Percentiles rank a stretch among this genome's conserved stretches.
phyloP scores from a whole-genome alignment of 2,797 vertebrate genomes.

The Euthynnus affinis region DNA sequence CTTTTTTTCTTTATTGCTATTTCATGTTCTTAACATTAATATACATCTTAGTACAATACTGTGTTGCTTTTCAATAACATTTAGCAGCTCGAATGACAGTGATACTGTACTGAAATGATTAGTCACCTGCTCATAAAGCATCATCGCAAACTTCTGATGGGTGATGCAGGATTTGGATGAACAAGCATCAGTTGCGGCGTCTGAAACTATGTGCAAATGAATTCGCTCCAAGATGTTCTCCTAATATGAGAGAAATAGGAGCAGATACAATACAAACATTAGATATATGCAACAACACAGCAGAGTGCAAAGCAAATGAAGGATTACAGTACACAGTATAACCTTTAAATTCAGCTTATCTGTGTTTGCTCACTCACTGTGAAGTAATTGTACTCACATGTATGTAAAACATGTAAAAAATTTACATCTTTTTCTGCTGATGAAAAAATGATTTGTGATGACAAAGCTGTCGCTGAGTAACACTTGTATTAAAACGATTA shows the following conservation, averaged over 20 bases:
- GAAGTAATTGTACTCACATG: background rate
- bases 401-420: constrained; percentile 1
- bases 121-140: constrained; percentile 96
- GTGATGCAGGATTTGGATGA: constrained; percentile 97
- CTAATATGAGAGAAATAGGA: constrained; percentile 73
- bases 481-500: too few relatives aligned
- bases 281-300: background rate
- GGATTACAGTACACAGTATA: background rate
- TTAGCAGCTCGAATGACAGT: background rate
- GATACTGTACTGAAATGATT: background rate
- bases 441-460: too few relatives aligned
- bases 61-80: background rate
- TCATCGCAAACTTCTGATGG: constrained; percentile 99
- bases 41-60: background rate
- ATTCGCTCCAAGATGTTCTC: constrained; percentile 97
- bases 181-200: constrained; percentile 91
- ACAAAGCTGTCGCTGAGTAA: background rate
- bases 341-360: too few relatives aligned
- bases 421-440: background rate
- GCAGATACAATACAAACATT: background rate
- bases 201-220: constrained; percentile 95
- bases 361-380: background rate
- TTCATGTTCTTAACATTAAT: background rate
- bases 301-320: background rate
- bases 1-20: background rate